Percentiles rank a stretch among this genome's conserved stretches.
These are phyloP conservation scores for Gryon sp. DNA, from an alignment of 1,140 invertebrate genomes.

Conservation along the genomic window DNA sequence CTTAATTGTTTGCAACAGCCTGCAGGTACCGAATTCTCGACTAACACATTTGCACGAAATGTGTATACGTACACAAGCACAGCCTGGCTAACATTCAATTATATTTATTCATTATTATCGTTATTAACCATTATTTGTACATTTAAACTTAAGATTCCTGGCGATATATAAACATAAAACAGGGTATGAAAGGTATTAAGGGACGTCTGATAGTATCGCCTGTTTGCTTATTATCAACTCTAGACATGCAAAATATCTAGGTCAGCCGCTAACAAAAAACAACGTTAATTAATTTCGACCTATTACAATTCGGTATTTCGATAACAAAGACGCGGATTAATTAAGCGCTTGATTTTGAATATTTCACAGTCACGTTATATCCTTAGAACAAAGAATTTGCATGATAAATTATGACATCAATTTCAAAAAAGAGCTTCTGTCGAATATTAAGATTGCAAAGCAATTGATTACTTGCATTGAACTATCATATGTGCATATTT, in stretches of 20 bases:
- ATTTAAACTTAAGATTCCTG: constrained; percentile 12
- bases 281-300: constrained; percentile 19
- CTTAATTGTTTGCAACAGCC: constrained; percentile 73
- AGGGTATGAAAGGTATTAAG: neutral
- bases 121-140: constrained; percentile 41
- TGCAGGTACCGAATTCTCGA: constrained; percentile 48
- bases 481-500: too few species aligned
- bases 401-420: constrained; percentile 33
- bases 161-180: constrained; percentile 18
- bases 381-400: constrained; percentile 10
- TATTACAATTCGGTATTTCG: constrained; percentile 12
- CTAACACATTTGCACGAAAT: constrained; percentile 1
- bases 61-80: neutral
- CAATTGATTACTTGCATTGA: too few species aligned
- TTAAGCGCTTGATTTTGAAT: constrained; percentile 27
- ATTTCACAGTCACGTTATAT: neutral
- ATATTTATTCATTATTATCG: constrained; percentile 29
- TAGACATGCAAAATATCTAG: constrained; percentile 12
- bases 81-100: neutral
- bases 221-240: constrained; percentile 26
- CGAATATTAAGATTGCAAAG: too few species aligned
- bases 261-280: neutral
- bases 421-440: too few species aligned
- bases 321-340: constrained; percentile 28
- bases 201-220: constrained; percentile 1